Base-by-base conservation (phyloP, 2,113 vertebrate species). In the Zosterops pallidus region DNA sequence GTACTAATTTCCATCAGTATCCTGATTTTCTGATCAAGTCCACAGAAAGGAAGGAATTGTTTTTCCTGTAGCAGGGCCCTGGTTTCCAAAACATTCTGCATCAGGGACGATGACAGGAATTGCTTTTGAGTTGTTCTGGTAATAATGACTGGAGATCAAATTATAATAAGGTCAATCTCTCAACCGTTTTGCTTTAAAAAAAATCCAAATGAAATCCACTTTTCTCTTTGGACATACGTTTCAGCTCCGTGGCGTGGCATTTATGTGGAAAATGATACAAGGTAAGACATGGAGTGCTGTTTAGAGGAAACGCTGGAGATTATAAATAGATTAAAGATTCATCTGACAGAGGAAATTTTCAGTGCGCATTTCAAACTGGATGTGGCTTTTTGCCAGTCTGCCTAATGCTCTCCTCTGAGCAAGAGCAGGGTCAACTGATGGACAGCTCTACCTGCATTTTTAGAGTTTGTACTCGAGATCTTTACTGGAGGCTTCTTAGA, bases 261-360 rank as follows among this genome's bases (percentile, higher is more conserved):
- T 90, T 92, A 86, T 72, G 79, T 80, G 87, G 89, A 83, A 96
- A 94, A 95, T 62, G 80, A 89, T 89, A 71, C 64, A 50, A 96
- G 90, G 90, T 93, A 95, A 83, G 92, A 64, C 84, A 9, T 33
- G 72, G 86, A 90, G 92, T 89, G 94, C 94, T 96, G 92, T 91
- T 92, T 74, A 90, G 94, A 90, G 89, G 94, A 96, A 96, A 52
- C 41, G 33, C 37, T 74, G 79, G 25, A 78, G 86, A 91, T 95
- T 87, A 96, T 94, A 96, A 96, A 96, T 93, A 97, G 94, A 96
- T 95, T 94, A 95, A 97, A 95, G 89, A 95, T 90, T 92, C 82
- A 94, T 95, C 89, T 64, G 91, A 86, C 44, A 68, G 88, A 95
- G 92, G 95, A 92, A 95, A 95, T 71, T 72, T 94, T 86, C 81